phyloP scores from a whole-genome alignment of 23 tunicate genomes.

The Corella eumyota region DNA sequence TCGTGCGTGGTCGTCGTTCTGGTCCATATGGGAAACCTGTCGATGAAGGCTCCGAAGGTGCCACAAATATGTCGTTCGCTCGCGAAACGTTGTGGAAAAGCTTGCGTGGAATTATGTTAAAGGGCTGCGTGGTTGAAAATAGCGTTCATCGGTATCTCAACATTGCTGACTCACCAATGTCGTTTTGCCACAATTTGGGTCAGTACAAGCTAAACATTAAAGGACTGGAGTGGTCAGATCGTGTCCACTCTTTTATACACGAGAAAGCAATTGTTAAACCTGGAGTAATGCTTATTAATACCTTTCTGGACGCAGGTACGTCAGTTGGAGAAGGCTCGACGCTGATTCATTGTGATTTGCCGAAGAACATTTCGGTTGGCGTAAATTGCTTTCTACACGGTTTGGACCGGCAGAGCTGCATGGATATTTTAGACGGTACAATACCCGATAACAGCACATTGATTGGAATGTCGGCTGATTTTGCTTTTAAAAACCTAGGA shows the following conservation, averaged over 20 bases:
- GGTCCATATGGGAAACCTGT: conserved; percentile 35
- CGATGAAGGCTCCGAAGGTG: neutral
- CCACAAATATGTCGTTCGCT: conserved; percentile 26
- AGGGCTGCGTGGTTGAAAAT: conserved; percentile 13
- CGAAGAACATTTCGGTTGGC: conserved; percentile 34
- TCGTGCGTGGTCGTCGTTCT: conserved; percentile 57
- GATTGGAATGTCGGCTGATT: conserved; percentile 30
- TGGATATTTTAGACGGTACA: neutral
- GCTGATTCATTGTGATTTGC: conserved; percentile 38
- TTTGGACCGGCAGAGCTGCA: conserved; percentile 33
- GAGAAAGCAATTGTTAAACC: conserved; percentile 4
- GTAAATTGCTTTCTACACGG: conserved; percentile 49
- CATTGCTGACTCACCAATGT: conserved; percentile 30
- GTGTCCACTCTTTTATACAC: conserved; percentile 20
- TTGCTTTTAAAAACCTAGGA: neutral
- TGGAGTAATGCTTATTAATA: conserved; percentile 37
- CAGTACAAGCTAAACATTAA: conserved; percentile 5
- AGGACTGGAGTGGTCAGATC: neutral
- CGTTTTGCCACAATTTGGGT: conserved; percentile 16
- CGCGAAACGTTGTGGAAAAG: conserved; percentile 59
- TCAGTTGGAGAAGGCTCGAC: conserved; percentile 20
- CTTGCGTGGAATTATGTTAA: conserved; percentile 21
- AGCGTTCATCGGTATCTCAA: conserved; percentile 46
- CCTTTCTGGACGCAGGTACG: conserved; percentile 29
- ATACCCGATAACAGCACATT: conserved; percentile 35